Evolutionary conservation across 2,113 vertebrate species (phyloP).

Genomic region (Nannobrachium achirus): DNA sequence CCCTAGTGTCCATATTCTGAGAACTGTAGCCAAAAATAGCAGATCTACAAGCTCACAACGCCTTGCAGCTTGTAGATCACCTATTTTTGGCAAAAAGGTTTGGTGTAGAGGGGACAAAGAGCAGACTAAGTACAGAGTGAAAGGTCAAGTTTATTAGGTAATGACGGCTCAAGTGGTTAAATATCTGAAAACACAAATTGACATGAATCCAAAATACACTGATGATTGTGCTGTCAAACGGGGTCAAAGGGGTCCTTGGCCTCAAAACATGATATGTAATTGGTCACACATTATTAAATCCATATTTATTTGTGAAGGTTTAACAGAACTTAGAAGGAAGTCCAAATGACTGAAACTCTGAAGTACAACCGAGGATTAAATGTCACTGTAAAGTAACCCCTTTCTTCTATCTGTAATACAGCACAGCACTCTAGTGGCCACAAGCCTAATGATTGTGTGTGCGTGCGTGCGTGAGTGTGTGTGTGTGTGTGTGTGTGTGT

Average conservation of each 20-base stretch:
- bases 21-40: too few relatives aligned
- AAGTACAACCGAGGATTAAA: conserved; percentile 28
- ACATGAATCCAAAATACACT: too few relatives aligned
- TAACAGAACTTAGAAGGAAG: conserved; percentile 20
- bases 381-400: conserved; percentile 54
- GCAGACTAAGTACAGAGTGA: too few relatives aligned
- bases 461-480: conserved; percentile 26
- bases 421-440: conserved; percentile 86
- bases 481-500: conserved; percentile 22
- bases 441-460: conserved; percentile 61
- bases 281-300: conserved; percentile 11
- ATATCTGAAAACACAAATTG: too few relatives aligned
- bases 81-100: too few relatives aligned
- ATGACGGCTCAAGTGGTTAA: too few relatives aligned
- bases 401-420: conserved; percentile 74
- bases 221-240: too few relatives aligned
- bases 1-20: too few relatives aligned
- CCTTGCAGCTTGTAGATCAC: conserved; percentile 36
- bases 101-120: too few relatives aligned
- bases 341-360: conserved; percentile 38
- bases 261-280: conserved; percentile 27
- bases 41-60: too few relatives aligned
- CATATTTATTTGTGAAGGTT: conserved; percentile 10
- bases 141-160: too few relatives aligned
- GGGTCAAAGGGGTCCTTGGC: too few relatives aligned